phyloP scores from a whole-genome alignment of 1,140 invertebrate species.

The Brachionus manjavacas region DNA sequence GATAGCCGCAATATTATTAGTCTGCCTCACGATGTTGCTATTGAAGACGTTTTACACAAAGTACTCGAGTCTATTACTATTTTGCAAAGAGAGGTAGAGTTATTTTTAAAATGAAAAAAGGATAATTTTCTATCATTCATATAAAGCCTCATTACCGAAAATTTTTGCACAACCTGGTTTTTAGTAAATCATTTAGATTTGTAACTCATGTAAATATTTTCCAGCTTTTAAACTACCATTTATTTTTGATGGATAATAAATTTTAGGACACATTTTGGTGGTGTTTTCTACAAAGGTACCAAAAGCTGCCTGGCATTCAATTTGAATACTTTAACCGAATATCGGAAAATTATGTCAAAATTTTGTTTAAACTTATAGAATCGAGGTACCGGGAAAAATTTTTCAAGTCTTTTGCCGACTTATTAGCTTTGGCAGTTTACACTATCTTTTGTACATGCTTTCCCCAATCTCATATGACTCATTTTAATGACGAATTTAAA shows the following conservation, averaged over 20 bases:
- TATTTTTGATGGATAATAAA: not conserved
- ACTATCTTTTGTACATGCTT: constrained; percentile 27
- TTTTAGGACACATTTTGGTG: constrained; percentile 26
- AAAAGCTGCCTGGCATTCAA: not conserved
- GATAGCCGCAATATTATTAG: not conserved
- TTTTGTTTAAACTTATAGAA: not conserved
- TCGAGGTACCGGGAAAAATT: not conserved
- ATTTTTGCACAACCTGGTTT: not conserved
- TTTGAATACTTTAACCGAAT: constrained; percentile 23
- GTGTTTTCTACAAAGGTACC: constrained; percentile 22
- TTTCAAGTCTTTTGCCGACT: constrained; percentile 4
- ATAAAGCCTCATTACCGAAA: not conserved
- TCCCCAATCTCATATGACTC: constrained; percentile 11
- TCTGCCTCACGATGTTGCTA: not conserved
- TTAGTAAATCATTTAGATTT: not conserved
- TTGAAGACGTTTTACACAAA: not conserved
- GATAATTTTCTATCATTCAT: not conserved
- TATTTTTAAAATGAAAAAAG: not conserved
- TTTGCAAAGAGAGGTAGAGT: not conserved
- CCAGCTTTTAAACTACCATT: too few species aligned
- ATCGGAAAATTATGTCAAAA: constrained; percentile 29
- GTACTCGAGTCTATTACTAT: not conserved
- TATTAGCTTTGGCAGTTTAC: constrained; percentile 17
- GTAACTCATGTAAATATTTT: constrained; percentile 3
- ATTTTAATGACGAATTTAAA: constrained; percentile 19